Conservation (phyloP, 2,113 vertebrate species). For the Hucho hucho region DNA sequence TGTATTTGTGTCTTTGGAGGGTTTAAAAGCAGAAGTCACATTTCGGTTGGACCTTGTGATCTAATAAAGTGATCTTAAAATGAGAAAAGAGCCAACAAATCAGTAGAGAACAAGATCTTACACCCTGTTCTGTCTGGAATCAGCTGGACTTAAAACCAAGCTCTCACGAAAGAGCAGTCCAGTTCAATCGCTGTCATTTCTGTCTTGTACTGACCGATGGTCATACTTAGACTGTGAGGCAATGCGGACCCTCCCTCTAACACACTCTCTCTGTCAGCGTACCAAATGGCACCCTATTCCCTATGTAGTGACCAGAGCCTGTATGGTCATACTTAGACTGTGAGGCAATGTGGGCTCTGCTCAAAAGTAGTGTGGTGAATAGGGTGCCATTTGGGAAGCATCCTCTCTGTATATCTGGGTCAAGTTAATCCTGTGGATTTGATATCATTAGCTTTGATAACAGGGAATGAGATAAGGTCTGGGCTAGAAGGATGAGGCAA, state of each 20-base stretch:
- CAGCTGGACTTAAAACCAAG: neutral
- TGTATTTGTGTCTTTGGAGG: too few relatives aligned
- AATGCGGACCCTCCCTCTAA: neutral
- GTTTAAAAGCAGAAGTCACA: too few relatives aligned
- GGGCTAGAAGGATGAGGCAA: neutral
- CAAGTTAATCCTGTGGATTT: constrained; percentile 8
- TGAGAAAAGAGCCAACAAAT: neutral
- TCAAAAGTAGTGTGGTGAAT: too few relatives aligned
- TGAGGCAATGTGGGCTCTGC: constrained; percentile 10
- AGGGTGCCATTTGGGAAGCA: too few relatives aligned
- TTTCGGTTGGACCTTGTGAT: neutral
- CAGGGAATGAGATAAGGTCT: neutral
- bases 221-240: constrained; percentile 2
- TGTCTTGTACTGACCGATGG: neutral
- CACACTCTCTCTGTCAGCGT: too few relatives aligned
- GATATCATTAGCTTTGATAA: constrained; percentile 6
- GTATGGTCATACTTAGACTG: constrained; percentile 18
- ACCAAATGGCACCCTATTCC: too few relatives aligned
- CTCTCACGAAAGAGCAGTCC: too few relatives aligned
- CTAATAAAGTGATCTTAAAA: neutral
- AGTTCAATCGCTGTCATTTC: neutral
- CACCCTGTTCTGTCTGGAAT: neutral
- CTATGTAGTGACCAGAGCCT: too few relatives aligned
- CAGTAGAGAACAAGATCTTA: neutral
- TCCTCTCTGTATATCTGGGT: neutral